Conservation (phyloP, 2,113 vertebrate species). For the Dascyllus trimaculatus region DNA sequence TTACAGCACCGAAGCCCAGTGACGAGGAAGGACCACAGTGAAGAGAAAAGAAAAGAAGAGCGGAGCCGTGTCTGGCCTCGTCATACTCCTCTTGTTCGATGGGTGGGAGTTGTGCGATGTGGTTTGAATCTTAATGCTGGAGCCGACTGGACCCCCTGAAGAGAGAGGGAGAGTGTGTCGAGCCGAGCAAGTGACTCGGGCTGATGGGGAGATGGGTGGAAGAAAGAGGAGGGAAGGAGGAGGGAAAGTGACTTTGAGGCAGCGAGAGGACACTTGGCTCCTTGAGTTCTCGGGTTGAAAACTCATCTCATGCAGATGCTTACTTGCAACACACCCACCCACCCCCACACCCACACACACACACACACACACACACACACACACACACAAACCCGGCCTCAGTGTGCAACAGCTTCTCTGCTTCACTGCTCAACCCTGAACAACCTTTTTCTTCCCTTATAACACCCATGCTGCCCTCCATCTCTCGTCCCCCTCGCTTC, state of each 20-base stretch:
- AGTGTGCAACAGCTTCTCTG: slow-evolving; percentile 67
- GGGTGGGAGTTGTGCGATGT: slow-evolving; percentile 36
- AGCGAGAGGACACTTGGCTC: slow-evolving; percentile 54
- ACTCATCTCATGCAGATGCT: slow-evolving; percentile 62
- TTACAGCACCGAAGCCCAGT: background rate
- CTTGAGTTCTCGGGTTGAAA: slow-evolving; percentile 61
- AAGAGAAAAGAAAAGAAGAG: background rate
- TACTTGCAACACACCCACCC: slow-evolving; percentile 25
- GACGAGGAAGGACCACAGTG: background rate
- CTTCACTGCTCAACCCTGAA: slow-evolving; percentile 81
- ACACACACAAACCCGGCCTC: slow-evolving; percentile 33
- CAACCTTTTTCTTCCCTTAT: slow-evolving; percentile 69
- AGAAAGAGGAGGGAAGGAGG: slow-evolving; percentile 16
- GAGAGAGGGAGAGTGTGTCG: slow-evolving; percentile 43
- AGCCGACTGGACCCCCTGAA: slow-evolving; percentile 59
- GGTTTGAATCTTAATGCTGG: slow-evolving; percentile 58
- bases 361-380: slow-evolving; percentile 33
- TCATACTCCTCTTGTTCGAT: slow-evolving; percentile 29
- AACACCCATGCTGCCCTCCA: slow-evolving; percentile 66
- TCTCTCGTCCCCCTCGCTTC: slow-evolving; percentile 52
- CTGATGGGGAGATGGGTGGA: slow-evolving; percentile 35
- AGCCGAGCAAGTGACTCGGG: slow-evolving; percentile 29
- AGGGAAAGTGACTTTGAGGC: slow-evolving; percentile 71
- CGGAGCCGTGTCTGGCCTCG: background rate
- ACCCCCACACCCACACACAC: slow-evolving; percentile 41